Evolutionary conservation across 1,140 invertebrate genomes (phyloP).

Genomic region (Phymorhynchus buccinoides): DNA sequence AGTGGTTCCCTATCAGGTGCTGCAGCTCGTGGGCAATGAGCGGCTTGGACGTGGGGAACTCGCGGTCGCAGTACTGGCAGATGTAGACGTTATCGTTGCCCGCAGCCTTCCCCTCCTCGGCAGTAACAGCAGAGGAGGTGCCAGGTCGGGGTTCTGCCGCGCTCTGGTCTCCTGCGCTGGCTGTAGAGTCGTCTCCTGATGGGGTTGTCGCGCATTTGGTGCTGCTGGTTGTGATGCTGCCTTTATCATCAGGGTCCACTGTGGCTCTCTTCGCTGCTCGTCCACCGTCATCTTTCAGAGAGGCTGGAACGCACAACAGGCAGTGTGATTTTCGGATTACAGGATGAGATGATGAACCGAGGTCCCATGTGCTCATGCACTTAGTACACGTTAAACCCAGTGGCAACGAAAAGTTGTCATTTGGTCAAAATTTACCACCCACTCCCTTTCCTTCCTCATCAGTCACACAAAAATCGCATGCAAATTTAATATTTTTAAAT

Average conservation of each 20-base stretch:
- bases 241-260: conserved; percentile 27
- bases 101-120: conserved; percentile 24
- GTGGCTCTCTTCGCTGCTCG: not conserved
- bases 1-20: conserved; percentile 70
- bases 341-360: no score
- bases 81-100: conserved; percentile 52
- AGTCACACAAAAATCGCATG: no score
- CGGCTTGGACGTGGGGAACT: conserved; percentile 60
- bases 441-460: no score
- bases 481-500: no score
- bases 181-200: not conserved
- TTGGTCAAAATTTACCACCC: no score
- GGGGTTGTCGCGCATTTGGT: not conserved
- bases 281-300: not conserved
- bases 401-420: no score
- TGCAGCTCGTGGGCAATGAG: conserved; percentile 69
- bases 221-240: conserved; percentile 9
- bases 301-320: no score
- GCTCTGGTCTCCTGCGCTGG: not conserved
- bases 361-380: no score
- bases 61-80: conserved; percentile 71
- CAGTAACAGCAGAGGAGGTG: not conserved
- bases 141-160: not conserved
- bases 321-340: no score
- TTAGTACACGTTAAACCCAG: no score